Base-by-base conservation (phyloP, 2,797 vertebrate species). In the Nyctalus aviator region DNA sequence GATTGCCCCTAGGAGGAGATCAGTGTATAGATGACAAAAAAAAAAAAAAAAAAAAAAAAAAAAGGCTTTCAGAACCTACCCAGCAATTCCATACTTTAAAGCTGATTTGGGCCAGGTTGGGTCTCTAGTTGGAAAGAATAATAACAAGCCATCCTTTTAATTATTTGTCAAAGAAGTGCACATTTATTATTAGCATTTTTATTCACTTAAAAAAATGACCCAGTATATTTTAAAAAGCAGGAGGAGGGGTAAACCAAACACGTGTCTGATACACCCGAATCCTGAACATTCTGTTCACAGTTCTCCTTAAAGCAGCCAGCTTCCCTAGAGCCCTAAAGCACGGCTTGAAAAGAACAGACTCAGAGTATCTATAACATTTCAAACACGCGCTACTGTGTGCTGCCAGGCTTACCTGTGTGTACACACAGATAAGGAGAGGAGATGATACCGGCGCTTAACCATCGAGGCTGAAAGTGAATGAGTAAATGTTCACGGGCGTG, bases 391-490 rank as follows among this genome's bases (percentile, higher is more conserved):
- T 71, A 72, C 88, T 35, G 20, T 68, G 37, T 85, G 64, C 81
- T 82, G 72, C 8, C 14, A 10, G 20, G n/a, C 50, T 73, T 90
- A 96, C 96, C 94, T 95, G 87, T 66, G 69, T 25, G 48, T 17
- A 41, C 48, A 78, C 59, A 78, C 50, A 89, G 94, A 95, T 75
- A 88, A 90, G 75, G 44, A 72, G 32, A 32, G 48, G 32, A 72
- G 79, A 44, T 23, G 86, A 83, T 15, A 25, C 0, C 55, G 78
- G 59, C 21, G 7, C 55, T 69, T 71, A 62, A 37, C 27, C n/a
- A 71, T 78, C 83, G 66, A 20, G 44, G 94, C 84, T 78, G 89
- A 91, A 57, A 87, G 64, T 73, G 59, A 94, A 78, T 62, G 93
- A 73, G 84, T 27, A 21, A 48, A 62, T 50, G 57, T 32, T 53